These are phyloP conservation scores for Ichneumoninae sp. DNA, from an alignment of 2,888 invertebrate species.

Conservation along the genomic window DNA sequence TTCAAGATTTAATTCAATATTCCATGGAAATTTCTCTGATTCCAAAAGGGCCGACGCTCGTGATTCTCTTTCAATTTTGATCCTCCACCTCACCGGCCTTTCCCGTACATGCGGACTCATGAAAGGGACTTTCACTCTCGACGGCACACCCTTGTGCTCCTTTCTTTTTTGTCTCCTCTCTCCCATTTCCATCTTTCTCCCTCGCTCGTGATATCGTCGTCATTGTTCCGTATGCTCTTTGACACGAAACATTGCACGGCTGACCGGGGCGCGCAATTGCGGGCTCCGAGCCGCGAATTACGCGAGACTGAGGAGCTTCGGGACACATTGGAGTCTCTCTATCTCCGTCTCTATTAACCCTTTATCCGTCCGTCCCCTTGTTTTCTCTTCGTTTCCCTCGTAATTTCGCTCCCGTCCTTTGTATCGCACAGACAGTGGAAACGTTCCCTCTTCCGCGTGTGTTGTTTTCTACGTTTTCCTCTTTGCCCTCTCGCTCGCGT, in stretches of 20 bases:
- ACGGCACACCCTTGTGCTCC: slow-evolving; percentile 23
- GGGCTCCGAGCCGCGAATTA: slow-evolving; percentile 32
- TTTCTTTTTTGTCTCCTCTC: slow-evolving; percentile 4
- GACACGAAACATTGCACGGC: slow-evolving; percentile 53
- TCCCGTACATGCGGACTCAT: background rate
- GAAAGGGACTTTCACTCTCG: slow-evolving; percentile 28
- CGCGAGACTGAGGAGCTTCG: background rate
- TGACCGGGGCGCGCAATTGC: slow-evolving; percentile 65
- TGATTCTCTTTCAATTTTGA: background rate
- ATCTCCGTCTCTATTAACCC: slow-evolving; percentile 22
- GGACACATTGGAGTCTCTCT: slow-evolving; percentile 8
- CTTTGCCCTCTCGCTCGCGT: background rate
- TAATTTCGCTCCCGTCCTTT: slow-evolving; percentile 15
- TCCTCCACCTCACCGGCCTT: background rate
- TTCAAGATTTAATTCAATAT: background rate
- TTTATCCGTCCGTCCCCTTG: slow-evolving; percentile 5
- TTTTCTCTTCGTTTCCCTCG: slow-evolving; percentile 1
- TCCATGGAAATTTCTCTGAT: background rate
- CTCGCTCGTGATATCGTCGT: slow-evolving; percentile 25
- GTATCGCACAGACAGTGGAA: background rate
- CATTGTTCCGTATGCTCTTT: slow-evolving; percentile 57
- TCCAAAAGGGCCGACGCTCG: background rate
- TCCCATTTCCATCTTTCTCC: background rate
- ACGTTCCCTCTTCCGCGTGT: slow-evolving; percentile 18
- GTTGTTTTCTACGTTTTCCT: slow-evolving; percentile 10